These are phyloP conservation scores for Brachynemurus nebulosus DNA, from an alignment of 2,888 invertebrate species.

Conservation along the genomic window DNA sequence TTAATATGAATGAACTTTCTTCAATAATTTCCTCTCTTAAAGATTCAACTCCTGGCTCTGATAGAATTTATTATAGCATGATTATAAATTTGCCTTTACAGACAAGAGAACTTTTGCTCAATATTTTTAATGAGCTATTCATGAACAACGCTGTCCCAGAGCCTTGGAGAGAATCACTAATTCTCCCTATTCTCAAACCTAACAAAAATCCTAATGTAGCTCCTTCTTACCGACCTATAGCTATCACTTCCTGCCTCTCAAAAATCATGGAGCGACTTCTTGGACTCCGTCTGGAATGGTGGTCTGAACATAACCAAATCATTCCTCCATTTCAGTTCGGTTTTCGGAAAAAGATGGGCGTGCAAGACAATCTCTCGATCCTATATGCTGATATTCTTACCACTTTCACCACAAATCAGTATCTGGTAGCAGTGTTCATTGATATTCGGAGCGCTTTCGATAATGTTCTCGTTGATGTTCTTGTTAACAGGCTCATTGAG, in stretches of 20 bases:
- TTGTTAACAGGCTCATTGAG: not conserved
- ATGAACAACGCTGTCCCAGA: not conserved
- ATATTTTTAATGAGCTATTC: not conserved
- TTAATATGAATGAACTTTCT: not conserved
- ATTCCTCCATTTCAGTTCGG: not conserved
- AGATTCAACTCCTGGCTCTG: not conserved
- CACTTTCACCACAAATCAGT: not conserved
- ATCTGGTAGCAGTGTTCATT: not conserved
- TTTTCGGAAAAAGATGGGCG: not conserved
- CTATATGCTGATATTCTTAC: not conserved
- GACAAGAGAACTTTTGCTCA: not conserved
- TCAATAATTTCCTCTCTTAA: not conserved
- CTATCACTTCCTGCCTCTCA: not conserved
- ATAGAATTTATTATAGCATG: not conserved
- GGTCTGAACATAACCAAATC: not conserved
- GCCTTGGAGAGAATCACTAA: not conserved
- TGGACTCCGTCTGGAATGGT: not conserved
- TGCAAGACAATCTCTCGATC: not conserved
- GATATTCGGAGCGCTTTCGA: not conserved
- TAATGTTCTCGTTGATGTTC: not conserved
- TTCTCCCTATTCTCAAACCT: not conserved
- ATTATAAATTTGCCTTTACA: not conserved
- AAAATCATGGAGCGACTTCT: not conserved
- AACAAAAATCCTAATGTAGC: not conserved
- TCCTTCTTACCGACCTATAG: not conserved